Percentiles rank a stretch among this genome's conserved stretches.
These are phyloP conservation scores for Calyptommatus sinebrachiatus DNA, from an alignment of 2,113 vertebrate species.

Conservation along the genomic window DNA sequence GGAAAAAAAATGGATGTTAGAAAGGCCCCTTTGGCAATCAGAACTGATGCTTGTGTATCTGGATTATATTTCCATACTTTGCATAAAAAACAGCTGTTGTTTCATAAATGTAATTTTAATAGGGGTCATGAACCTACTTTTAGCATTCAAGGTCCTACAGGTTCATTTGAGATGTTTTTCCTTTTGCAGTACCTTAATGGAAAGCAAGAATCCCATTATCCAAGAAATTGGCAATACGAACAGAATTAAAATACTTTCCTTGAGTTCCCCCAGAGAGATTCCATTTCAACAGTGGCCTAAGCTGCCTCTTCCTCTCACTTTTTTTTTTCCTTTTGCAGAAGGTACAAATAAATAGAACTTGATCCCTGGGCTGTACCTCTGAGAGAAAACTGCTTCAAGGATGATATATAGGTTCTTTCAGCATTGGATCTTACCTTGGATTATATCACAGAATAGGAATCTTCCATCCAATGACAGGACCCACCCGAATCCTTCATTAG, in stretches of 20 bases:
- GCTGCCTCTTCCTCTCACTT: not conserved
- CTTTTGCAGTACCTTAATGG: not conserved
- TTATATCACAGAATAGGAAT: too few relatives aligned
- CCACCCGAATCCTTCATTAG: too few relatives aligned
- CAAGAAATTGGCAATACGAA: not conserved
- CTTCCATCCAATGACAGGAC: too few relatives aligned
- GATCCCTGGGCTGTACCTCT: not conserved
- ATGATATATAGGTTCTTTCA: too few relatives aligned
- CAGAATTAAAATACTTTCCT: not conserved
- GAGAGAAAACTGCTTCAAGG: too few relatives aligned
- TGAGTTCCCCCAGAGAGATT: not conserved
- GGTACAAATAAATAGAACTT: not conserved
- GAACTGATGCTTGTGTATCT: not conserved
- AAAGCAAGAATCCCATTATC: not conserved
- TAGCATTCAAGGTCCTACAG: not conserved
- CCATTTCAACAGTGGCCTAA: not conserved
- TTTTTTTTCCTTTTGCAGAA: not conserved
- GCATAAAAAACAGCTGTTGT: not conserved
- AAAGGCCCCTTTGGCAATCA: not conserved
- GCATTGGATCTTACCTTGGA: too few relatives aligned
- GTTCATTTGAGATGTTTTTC: not conserved
- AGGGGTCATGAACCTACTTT: not conserved
- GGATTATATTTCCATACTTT: not conserved
- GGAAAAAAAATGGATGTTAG: not conserved
- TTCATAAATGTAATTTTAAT: not conserved